Base-by-base conservation (phyloP, 2,797 vertebrate genomes). In the Todus mexicanus region DNA sequence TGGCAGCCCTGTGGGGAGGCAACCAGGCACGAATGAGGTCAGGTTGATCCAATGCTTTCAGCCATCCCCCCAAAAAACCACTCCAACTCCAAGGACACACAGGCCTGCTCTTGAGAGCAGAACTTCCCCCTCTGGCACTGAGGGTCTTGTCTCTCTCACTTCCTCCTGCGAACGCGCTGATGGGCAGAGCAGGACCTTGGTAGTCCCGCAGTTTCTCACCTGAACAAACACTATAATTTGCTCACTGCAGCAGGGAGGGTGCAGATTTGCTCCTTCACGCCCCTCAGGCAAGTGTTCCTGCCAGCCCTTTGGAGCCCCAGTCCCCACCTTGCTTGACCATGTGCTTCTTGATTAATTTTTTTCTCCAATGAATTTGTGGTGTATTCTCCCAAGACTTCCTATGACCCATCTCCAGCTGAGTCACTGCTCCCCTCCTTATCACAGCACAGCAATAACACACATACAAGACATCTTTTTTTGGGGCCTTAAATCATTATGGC, bases 91-190 rank as follows among this genome's bases (percentile, higher is more conserved):
- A n/a, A 78, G 40, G 53, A 27, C 42, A 15, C 2, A 4, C 13
- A 66, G 21, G 42, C 17, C 66, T 43, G 35, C 37, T 35, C 35
- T 3, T 2, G 4, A 40, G 63, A 63, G 26, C 48, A 35, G 75
- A 26, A n/a, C 4, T 57, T 11, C 5, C 11, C 12, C 6, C 48
- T 48, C 56, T 16, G 20, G 42, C 38, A 50, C 69, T 1, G 29
- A 56, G 27, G 48, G 54, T 38, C 42, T 56, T 1, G 0, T 15
- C 31, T 53, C 59, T 40, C 74, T 61, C 25, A 9, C 5, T 1
- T 7, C 37, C 14, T 45, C 68, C 47, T 54, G 80, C 0, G 0
- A 31, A 72, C 2, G 8, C 0, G 3, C 66, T 4, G 25, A 42
- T 3, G 27, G 61, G 35, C 69, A 71, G 50, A 26, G 75, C 16